Evolutionary conservation across 2,797 vertebrate species (phyloP).

Genomic region (Danio kyathit): DNA sequence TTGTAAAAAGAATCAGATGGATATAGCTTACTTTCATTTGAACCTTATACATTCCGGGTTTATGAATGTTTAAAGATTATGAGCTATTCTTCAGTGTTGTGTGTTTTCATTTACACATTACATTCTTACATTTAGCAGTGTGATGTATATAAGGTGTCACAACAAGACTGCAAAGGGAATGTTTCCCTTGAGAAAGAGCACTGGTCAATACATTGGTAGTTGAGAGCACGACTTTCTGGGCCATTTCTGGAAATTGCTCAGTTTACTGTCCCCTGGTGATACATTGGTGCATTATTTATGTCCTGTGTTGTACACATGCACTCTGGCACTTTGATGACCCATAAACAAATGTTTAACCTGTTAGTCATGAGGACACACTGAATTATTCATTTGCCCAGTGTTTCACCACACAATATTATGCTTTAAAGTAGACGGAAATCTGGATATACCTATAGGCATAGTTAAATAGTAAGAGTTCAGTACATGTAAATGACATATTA

Average conservation of each 20-base stretch:
- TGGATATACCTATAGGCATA: no score
- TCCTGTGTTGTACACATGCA: conserved; percentile 8
- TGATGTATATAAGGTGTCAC: conserved; percentile 4
- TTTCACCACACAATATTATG: neutral
- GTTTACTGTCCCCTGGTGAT: conserved; percentile 26
- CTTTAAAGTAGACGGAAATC: no score
- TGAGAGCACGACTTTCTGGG: neutral
- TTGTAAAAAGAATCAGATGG: neutral
- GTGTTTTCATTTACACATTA: neutral
- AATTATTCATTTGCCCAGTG: conserved; percentile 20
- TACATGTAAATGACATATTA: no score
- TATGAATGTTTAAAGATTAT: neutral
- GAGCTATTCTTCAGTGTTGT: neutral
- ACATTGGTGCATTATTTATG: conserved; percentile 46
- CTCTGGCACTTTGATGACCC: conserved; percentile 5
- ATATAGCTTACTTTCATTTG: neutral
- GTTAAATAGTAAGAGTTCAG: no score
- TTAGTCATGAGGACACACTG: conserved; percentile 17
- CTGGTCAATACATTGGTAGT: conserved; percentile 25
- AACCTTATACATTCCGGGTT: neutral
- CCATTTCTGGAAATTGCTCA: conserved; percentile 5
- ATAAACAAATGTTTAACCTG: conserved; percentile 19
- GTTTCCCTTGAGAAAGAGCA: conserved; percentile 49
- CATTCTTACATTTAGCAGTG: neutral
- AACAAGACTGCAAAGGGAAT: conserved; percentile 24